These are phyloP conservation scores for Sebastolobus altivelis DNA, from an alignment of 2,797 vertebrate species.

Conservation along the genomic window DNA sequence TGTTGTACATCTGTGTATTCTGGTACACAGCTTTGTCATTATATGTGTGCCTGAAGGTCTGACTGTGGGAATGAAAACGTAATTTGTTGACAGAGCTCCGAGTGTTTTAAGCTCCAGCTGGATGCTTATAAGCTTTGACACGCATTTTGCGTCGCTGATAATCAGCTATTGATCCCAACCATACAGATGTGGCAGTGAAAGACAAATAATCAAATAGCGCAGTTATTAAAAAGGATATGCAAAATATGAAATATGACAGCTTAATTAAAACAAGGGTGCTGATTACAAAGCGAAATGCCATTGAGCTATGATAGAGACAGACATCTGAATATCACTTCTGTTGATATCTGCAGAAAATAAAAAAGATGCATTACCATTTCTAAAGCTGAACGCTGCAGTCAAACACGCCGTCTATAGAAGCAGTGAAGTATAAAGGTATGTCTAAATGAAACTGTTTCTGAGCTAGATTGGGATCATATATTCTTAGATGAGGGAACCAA, in stretches of 20 bases:
- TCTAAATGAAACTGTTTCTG: slow-evolving; percentile 60
- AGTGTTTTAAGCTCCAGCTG: slow-evolving; percentile 33
- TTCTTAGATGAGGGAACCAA: slow-evolving; percentile 53
- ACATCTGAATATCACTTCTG: slow-evolving; percentile 38
- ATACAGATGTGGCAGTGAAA: slow-evolving; percentile 44
- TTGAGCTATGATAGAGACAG: slow-evolving; percentile 29
- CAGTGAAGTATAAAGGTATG: slow-evolving; percentile 22
- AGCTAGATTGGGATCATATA: slow-evolving; percentile 65
- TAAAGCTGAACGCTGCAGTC: slow-evolving; percentile 16
- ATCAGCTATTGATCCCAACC: slow-evolving; percentile 62
- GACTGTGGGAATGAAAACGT: slow-evolving; percentile 23
- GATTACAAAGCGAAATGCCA: slow-evolving; percentile 53
- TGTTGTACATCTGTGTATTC: background rate
- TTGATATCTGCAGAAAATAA: slow-evolving; percentile 34
- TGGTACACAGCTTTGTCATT: background rate
- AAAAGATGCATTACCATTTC: slow-evolving; percentile 22
- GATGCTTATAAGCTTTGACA: slow-evolving; percentile 62
- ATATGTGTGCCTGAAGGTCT: slow-evolving; percentile 8
- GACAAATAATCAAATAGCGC: slow-evolving; percentile 47
- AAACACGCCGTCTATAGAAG: slow-evolving; percentile 8
- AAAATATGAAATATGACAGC: slow-evolving; percentile 58
- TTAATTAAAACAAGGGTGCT: slow-evolving; percentile 58
- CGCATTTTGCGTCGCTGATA: slow-evolving; percentile 41
- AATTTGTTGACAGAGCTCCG: slow-evolving; percentile 21
- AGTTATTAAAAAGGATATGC: slow-evolving; percentile 50